A percentile compares a stretch with the other conserved stretches of the same genome.
These are phyloP conservation scores for Thomomys bottae DNA, from an alignment of 2,113 vertebrate species.

Conservation along the genomic window DNA sequence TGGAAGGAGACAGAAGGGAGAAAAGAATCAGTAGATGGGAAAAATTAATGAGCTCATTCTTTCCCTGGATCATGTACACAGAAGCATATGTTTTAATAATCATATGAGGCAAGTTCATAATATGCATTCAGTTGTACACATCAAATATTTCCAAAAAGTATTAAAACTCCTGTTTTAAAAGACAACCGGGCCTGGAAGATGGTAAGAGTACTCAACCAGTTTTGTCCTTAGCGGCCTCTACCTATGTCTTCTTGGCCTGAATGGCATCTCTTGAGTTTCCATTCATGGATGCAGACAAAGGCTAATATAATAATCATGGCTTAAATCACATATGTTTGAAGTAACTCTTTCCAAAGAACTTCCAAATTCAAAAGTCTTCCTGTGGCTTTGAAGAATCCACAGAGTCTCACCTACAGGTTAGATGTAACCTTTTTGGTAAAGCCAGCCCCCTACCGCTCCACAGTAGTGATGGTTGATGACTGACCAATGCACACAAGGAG, in stretches of 20 bases:
- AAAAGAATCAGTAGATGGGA: not conserved
- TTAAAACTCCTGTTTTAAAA: not conserved
- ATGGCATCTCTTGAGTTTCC: not conserved
- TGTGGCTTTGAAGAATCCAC: not conserved
- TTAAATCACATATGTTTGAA: not conserved
- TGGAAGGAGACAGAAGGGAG: not conserved
- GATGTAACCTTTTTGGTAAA: accelerated
- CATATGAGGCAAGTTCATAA: not conserved
- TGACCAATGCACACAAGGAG: not conserved
- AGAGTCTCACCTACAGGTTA: not conserved
- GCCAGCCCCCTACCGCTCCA: accelerated
- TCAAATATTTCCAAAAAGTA: not conserved
- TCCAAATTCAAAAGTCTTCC: slow-evolving; percentile 19
- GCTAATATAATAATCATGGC: not conserved
- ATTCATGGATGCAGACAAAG: not conserved
- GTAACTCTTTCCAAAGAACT: not conserved
- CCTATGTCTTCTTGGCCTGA: not conserved
- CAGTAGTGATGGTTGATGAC: not conserved
- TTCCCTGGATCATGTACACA: not conserved
- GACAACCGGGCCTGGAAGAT: not conserved
- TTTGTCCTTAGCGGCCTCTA: not conserved
- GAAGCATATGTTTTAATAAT: not conserved
- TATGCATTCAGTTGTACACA: not conserved
- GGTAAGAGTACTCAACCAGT: not conserved
- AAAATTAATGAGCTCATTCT: not conserved